These are phyloP conservation scores for Zaprionus inermis DNA, from an alignment of 1,140 invertebrate species.

Conservation along the genomic window DNA sequence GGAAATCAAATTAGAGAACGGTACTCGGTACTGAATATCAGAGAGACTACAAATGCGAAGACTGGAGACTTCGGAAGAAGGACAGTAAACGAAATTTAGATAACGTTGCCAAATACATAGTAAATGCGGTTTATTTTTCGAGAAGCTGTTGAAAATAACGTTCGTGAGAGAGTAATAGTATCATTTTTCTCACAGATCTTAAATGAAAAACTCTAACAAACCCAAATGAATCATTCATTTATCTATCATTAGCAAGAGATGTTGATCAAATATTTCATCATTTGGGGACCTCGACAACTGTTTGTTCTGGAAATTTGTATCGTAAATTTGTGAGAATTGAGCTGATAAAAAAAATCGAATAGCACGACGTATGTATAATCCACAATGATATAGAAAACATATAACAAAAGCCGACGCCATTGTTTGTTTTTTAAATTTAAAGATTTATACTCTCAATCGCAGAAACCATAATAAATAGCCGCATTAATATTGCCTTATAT, in stretches of 20 bases:
- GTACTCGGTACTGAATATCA: conserved; percentile 23
- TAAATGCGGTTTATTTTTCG: neutral
- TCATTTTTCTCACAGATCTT: neutral
- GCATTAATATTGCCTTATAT: no score
- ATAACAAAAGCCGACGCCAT: no score
- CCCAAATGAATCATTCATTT: neutral
- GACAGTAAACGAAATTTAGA: neutral
- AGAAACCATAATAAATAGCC: neutral
- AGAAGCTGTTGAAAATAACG: neutral
- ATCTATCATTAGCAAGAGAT: neutral
- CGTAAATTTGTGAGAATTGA: no score
- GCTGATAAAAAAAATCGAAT: no score
- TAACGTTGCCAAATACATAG: conserved; percentile 5
- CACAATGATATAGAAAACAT: no score
- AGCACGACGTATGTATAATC: no score
- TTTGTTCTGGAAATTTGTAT: neutral
- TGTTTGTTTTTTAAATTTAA: no score
- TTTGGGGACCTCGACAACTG: neutral
- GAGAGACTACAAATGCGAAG: neutral
- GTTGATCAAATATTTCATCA: neutral
- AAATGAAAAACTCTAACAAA: neutral
- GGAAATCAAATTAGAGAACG: conserved; percentile 48
- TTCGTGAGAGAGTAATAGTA: no score
- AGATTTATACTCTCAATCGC: no score
- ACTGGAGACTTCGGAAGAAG: neutral